These are phyloP conservation scores for Nycticorax nycticorax DNA, from an alignment of 2,113 vertebrate genomes.

Conservation along the genomic window DNA sequence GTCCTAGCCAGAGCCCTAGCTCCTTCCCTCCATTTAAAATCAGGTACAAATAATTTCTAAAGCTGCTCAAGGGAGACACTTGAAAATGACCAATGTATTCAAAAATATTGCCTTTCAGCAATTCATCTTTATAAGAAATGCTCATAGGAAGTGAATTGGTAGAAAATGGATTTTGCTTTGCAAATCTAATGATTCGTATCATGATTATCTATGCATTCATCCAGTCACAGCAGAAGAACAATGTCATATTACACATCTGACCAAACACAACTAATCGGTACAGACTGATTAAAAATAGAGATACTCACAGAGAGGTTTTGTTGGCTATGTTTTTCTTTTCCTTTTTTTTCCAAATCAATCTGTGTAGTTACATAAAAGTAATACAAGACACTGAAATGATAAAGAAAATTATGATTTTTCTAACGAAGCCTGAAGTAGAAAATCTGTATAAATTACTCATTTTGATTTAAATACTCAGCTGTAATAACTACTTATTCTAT, in stretches of 20 bases:
- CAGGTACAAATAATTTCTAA: not conserved
- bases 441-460: not conserved
- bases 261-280: constrained; percentile 26
- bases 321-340: not conserved
- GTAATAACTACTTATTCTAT: not conserved
- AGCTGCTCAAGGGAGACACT: not conserved
- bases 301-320: not conserved
- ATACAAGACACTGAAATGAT: not conserved
- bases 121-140: not conserved
- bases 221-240: constrained; percentile 13
- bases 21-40: not conserved
- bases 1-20: not conserved
- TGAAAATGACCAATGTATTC: not conserved
- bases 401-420: not conserved
- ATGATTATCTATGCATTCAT: constrained; percentile 1
- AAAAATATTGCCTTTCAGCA: not conserved
- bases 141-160: not conserved
- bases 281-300: not conserved
- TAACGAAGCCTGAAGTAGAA: not conserved
- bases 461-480: not conserved
- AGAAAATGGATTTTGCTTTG: constrained; percentile 46
- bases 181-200: constrained; percentile 33
- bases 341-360: not conserved
- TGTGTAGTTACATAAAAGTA: not conserved
- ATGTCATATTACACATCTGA: constrained; percentile 21